Evolutionary conservation across 2,113 vertebrate species (phyloP).

Genomic region (Eulacestoma nigropectus): DNA sequence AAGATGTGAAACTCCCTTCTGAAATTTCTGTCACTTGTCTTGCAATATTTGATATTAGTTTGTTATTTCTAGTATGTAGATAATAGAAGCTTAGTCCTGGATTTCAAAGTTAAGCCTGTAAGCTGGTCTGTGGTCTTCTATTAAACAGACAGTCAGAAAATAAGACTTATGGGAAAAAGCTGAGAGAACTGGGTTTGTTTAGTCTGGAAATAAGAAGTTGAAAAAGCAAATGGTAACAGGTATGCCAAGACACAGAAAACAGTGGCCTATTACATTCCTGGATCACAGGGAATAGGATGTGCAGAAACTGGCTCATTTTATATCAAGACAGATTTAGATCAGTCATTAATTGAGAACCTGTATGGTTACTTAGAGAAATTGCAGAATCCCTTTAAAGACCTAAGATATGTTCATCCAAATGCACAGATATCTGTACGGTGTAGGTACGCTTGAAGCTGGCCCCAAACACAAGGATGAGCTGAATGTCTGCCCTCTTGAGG

Average conservation of each 20-base stretch:
- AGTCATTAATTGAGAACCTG: neutral
- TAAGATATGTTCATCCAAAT: neutral
- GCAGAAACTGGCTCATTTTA: neutral
- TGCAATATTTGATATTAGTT: neutral
- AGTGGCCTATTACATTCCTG: neutral
- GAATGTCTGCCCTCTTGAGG: neutral
- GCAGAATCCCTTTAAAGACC: neutral
- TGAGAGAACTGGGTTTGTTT: neutral
- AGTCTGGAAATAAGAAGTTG: constrained; percentile 5
- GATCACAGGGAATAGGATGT: neutral
- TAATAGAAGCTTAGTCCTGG: neutral
- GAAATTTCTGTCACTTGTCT: neutral
- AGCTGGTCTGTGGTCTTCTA: neutral
- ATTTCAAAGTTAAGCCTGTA: neutral
- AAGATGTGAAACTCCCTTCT: neutral
- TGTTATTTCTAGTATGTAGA: neutral
- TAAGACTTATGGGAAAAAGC: neutral
- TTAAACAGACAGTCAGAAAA: constrained; percentile 1
- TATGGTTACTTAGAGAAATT: neutral
- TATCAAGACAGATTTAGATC: neutral
- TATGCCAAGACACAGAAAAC: neutral
- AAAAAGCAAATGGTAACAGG: constrained; percentile 6
- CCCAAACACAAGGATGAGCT: neutral
- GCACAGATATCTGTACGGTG: neutral
- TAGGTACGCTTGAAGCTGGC: neutral